These are phyloP conservation scores for Hemithea aestivaria DNA, from an alignment of 2,888 invertebrate species.

Conservation along the genomic window DNA sequence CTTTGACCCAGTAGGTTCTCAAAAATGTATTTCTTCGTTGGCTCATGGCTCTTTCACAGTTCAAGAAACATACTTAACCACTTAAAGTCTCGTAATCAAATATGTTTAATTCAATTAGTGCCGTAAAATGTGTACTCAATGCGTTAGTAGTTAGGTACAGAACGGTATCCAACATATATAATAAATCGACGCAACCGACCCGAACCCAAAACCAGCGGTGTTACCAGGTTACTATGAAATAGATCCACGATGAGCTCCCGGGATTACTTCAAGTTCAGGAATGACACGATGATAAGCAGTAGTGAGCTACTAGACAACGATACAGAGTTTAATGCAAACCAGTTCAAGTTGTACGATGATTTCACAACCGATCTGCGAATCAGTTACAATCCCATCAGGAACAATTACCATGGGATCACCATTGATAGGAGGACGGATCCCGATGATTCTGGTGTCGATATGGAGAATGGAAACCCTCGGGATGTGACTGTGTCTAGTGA, in stretches of 20 bases:
- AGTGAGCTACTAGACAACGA: slow-evolving; percentile 67
- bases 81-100: too few species aligned
- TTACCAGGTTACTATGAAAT: too few species aligned
- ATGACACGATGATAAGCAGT: slow-evolving; percentile 38
- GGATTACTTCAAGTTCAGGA: slow-evolving; percentile 53
- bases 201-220: slow-evolving; percentile 13
- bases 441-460: slow-evolving; percentile 70
- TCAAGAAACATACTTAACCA: too few species aligned
- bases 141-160: slow-evolving; percentile 30
- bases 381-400: slow-evolving; percentile 58
- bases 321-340: slow-evolving; percentile 72
- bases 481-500: slow-evolving; percentile 59
- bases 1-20: too few species aligned
- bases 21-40: too few species aligned
- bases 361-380: slow-evolving; percentile 68
- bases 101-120: too few species aligned
- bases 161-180: slow-evolving; percentile 56
- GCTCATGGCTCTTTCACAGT: too few species aligned
- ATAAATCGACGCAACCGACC: slow-evolving; percentile 37
- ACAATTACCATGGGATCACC: slow-evolving; percentile 50
- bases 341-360: slow-evolving; percentile 72
- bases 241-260: too few species aligned
- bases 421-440: slow-evolving; percentile 51
- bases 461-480: slow-evolving; percentile 68
- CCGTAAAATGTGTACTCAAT: too few species aligned